Evolutionary conservation across 2,113 vertebrate genomes (phyloP), one percentile per base, ranked within the genome.

Genomic region (Petrocephalus microphthalmus): DNA sequence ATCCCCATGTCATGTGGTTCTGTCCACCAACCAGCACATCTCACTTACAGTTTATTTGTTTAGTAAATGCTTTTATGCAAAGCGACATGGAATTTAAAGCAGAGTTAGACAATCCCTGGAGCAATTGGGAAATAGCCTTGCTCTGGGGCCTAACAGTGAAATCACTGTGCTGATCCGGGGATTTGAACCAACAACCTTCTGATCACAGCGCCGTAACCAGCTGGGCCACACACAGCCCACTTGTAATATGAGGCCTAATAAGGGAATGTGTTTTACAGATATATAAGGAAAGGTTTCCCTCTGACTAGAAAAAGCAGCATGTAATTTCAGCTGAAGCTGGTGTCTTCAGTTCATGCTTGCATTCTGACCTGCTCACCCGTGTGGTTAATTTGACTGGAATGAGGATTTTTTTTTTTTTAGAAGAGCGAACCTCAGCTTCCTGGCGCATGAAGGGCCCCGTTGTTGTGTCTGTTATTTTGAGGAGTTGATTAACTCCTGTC

Each of bases 401-500:
- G 33, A 42, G 13, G 71, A 4, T 15, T 71, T 78, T 78, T 71
- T 29, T 37, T 74, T 74, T 42, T 0, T 4, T 5, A 51, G 22
- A 19, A 7, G 82, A 52, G 82, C 42, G 3, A 52, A 84, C 20
- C 20, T 52, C 3, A 49, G 45, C 45, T 49, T 25, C 19, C 47
- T 25, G 45, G n/a, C 22, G 3, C 19, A 84, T 49, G 52, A 49
- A 49, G 22, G 82, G 22, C 20, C 82, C 20, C 7, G 10, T 51
- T 47, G 22, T 84, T 52, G 13, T 22, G 82, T 52, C 49, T 49
- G 47, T 84, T 84, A 51, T 51, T 84, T 52, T 49, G 45, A 49
- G 22, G 45, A 84, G 82, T 84, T 51, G 82, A 84, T 51, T 52
- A 84, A n/a, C 82, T 25, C 45, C 82, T 47, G 45, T 84, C 82